phyloP scores from a whole-genome alignment of 2,888 invertebrate species.

The Cyrtodaria siliqua region DNA sequence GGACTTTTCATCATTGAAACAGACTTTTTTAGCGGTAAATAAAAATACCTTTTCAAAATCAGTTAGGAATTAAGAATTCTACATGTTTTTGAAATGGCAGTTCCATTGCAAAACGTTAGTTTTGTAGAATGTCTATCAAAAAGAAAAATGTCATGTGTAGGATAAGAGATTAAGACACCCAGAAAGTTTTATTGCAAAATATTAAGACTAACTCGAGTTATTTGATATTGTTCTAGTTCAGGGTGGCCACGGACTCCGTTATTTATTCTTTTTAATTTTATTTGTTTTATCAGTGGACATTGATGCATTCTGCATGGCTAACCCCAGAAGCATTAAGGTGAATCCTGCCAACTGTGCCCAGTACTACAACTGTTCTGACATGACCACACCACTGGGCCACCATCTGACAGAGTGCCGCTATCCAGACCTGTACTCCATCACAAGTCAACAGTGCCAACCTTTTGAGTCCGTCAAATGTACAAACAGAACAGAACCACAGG shows the following conservation, averaged over 20 bases:
- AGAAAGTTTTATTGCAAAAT: too few species aligned
- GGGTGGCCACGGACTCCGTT: neutral
- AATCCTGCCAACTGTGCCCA: constrained; percentile 61
- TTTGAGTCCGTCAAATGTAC: constrained; percentile 59
- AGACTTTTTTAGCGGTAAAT: too few species aligned
- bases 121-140: too few species aligned
- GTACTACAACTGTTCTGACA: constrained; percentile 63
- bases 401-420: constrained; percentile 51
- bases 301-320: constrained; percentile 49
- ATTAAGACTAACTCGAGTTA: too few species aligned
- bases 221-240: neutral
- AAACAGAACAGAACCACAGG: constrained; percentile 55
- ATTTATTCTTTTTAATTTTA: too few species aligned
- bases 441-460: constrained; percentile 47
- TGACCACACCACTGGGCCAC: constrained; percentile 11
- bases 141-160: too few species aligned
- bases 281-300: constrained; percentile 2
- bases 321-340: constrained; percentile 42
- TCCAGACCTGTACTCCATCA: constrained; percentile 62
- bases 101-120: too few species aligned
- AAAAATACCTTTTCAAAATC: too few species aligned
- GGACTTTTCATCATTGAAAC: too few species aligned
- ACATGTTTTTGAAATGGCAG: too few species aligned
- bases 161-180: too few species aligned
- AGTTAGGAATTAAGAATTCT: too few species aligned